Conservation (phyloP, 2,797 vertebrate genomes). For the Graptemys geographica region DNA sequence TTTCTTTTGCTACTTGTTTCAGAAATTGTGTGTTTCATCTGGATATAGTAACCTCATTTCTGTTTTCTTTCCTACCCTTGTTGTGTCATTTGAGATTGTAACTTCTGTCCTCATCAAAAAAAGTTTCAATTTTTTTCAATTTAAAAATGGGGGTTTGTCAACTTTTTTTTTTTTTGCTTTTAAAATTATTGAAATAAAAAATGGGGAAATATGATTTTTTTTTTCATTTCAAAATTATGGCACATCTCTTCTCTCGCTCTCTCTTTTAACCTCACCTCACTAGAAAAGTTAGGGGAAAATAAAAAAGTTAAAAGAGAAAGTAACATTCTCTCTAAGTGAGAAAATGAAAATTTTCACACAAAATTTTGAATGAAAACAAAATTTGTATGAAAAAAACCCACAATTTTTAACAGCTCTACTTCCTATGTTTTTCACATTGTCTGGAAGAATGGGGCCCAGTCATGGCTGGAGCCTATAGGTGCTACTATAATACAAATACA, state of each 20-base stretch:
- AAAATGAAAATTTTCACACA: too few relatives aligned
- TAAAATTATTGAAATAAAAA: neutral
- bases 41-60: neutral
- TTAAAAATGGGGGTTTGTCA: neutral
- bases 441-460: too few relatives aligned
- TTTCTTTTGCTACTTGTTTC: neutral
- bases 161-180: neutral
- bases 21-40: neutral
- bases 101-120: neutral
- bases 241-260: neutral
- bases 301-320: neutral
- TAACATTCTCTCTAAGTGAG: neutral
- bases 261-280: neutral
- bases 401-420: too few relatives aligned
- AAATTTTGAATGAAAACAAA: too few relatives aligned
- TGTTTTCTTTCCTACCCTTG: neutral
- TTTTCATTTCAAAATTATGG: too few relatives aligned
- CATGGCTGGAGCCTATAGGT: too few relatives aligned
- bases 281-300: neutral
- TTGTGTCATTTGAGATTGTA: neutral
- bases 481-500: too few relatives aligned
- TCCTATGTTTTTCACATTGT: too few relatives aligned
- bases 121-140: neutral
- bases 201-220: too few relatives aligned
- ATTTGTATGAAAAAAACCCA: too few relatives aligned